phyloP scores from a whole-genome alignment of 2,888 invertebrate genomes.

The Amorpha juglandis region DNA sequence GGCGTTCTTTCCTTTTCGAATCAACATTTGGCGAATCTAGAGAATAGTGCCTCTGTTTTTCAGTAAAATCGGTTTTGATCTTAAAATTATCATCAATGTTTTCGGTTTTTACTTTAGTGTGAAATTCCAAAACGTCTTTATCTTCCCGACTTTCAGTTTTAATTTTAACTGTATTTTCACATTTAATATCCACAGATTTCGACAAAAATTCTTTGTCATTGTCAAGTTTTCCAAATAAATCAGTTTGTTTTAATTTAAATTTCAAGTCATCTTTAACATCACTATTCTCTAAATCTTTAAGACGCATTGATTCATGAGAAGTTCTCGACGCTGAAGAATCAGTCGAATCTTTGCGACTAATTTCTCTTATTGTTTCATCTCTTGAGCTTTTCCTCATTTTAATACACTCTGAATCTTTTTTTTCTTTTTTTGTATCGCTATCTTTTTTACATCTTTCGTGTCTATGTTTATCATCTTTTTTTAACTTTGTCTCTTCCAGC shows the following conservation, averaged over 20 bases:
- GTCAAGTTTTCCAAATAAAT: conserved; percentile 77
- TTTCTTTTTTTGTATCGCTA: conserved; percentile 69
- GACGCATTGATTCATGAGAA: conserved; percentile 73
- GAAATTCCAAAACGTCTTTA: conserved; percentile 54
- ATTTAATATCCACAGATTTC: conserved; percentile 45
- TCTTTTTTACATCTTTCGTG: conserved; percentile 73
- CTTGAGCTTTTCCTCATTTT: conserved; percentile 74
- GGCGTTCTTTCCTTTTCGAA: conserved; percentile 84
- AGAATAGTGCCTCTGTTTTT: conserved; percentile 79
- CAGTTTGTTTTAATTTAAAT: conserved; percentile 68
- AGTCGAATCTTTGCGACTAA: conserved; percentile 79
- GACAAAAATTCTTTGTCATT: conserved; percentile 71
- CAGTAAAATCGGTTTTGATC: conserved; percentile 62
- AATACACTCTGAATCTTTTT: conserved; percentile 67
- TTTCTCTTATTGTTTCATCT: conserved; percentile 72
- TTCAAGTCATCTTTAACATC: conserved; percentile 72
- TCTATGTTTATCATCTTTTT: conserved; percentile 81
- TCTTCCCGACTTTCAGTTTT: conserved; percentile 80
- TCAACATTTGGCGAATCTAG: conserved; percentile 75
- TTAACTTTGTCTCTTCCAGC: conserved; percentile 60
- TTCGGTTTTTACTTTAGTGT: conserved; percentile 54
- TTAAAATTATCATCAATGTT: conserved; percentile 49
- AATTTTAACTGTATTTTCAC: conserved; percentile 48
- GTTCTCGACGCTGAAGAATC: conserved; percentile 77
- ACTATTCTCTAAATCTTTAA: conserved; percentile 65